A percentile compares a stretch with the other conserved stretches of the same genome.
Conservation (phyloP, 2,113 vertebrate species). For the Pygoscelis adeliae region DNA sequence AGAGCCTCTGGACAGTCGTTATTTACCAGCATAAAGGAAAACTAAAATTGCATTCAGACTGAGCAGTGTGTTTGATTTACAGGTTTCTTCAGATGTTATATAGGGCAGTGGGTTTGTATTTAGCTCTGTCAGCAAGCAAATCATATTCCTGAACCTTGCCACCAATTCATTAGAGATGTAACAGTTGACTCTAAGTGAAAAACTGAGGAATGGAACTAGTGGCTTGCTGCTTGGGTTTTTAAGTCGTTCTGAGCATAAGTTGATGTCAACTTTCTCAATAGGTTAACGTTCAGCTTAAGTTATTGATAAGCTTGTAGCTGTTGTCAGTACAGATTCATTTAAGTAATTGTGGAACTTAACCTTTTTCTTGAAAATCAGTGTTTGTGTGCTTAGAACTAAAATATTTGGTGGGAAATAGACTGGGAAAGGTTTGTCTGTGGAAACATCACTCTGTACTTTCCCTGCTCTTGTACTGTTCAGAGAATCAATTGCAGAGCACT, state of each 20-base stretch:
- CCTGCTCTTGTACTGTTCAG: background rate
- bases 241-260: rapidly evolving
- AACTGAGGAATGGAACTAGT: background rate
- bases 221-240: background rate
- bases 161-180: background rate
- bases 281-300: background rate
- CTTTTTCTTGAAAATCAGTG: background rate
- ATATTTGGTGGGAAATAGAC: background rate
- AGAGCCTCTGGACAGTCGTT: background rate
- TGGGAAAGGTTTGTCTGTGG: background rate
- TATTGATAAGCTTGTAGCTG: background rate
- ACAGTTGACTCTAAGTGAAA: background rate
- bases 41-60: background rate
- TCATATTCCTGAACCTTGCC: background rate
- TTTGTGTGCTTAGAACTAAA: background rate
- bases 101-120: background rate
- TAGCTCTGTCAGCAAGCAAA: background rate
- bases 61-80: background rate
- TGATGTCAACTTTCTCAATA: background rate
- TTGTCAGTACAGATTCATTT: background rate
- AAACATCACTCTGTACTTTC: background rate
- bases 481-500: background rate
- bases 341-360: background rate
- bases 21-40: background rate
- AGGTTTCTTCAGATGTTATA: background rate